These are phyloP conservation scores for Teleopsis dalmanni DNA, from an alignment of 1,140 invertebrate species.

Conservation along the genomic window DNA sequence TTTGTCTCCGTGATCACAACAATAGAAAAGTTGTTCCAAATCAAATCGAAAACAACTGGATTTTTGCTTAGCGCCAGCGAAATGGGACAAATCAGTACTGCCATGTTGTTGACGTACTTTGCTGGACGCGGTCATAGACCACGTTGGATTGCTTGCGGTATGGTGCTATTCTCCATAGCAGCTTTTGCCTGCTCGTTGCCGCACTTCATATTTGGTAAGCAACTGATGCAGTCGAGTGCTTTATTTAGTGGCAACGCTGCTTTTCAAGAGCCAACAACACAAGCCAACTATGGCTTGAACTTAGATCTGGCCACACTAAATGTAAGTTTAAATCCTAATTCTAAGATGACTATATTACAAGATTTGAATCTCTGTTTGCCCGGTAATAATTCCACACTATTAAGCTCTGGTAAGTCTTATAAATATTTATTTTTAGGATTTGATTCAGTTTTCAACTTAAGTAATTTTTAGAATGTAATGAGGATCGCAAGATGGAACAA, in stretches of 20 bases:
- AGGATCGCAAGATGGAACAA: conserved; percentile 53
- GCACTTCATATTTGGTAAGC: conserved; percentile 70
- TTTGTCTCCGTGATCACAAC: conserved; percentile 95
- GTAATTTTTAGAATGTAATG: conserved; percentile 45
- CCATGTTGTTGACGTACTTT: conserved; percentile 84
- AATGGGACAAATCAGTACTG: conserved; percentile 86
- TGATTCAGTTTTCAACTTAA: not conserved
- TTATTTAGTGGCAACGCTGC: conserved; percentile 10
- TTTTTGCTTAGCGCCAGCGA: conserved; percentile 90
- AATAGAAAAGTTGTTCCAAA: conserved; percentile 92
- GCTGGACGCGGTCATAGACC: conserved; percentile 89
- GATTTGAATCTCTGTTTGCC: conserved; percentile 29
- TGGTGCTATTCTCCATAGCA: conserved; percentile 80
- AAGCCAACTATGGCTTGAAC: conserved; percentile 1
- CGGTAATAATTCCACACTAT: not conserved
- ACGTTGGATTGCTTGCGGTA: conserved; percentile 92
- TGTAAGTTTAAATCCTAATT: not conserved
- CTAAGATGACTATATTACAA: not conserved
- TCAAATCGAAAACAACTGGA: conserved; percentile 90
- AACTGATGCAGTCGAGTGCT: conserved; percentile 47
- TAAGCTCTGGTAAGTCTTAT: not conserved
- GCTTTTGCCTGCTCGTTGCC: conserved; percentile 80
- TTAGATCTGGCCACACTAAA: conserved; percentile 1
- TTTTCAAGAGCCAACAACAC: not conserved
- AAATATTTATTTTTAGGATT: not conserved